These are phyloP conservation scores for Toxotes chatareus DNA, from an alignment of 2,113 vertebrate species.

Conservation along the genomic window DNA sequence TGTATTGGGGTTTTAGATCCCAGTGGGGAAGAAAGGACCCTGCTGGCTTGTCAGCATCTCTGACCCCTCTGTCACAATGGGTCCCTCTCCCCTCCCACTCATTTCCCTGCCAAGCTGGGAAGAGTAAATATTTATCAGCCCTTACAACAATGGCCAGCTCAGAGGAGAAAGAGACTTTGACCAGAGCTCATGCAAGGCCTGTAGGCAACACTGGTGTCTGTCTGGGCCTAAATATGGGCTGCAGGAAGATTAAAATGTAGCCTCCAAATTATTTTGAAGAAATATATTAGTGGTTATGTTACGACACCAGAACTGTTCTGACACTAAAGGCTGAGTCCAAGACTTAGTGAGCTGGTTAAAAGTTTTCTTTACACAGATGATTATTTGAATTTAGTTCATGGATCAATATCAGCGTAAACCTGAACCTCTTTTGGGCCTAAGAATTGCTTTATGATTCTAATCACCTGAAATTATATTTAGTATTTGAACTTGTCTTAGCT, in stretches of 20 bases:
- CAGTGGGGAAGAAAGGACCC: conserved; percentile 70
- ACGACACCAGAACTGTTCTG: not conserved
- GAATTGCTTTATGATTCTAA: not conserved
- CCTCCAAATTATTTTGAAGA: conserved; percentile 5
- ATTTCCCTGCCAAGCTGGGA: conserved; percentile 89
- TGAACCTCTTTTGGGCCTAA: too few relatives aligned
- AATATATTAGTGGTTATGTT: not conserved
- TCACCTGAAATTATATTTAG: not conserved
- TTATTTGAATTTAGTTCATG: not conserved
- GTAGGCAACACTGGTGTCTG: conserved; percentile 32
- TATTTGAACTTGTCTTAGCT: not conserved
- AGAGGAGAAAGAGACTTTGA: conserved; percentile 83
- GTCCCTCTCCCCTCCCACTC: conserved; percentile 79
- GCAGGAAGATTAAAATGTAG: conserved; percentile 29
- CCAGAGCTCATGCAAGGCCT: conserved; percentile 68
- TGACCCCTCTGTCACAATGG: conserved; percentile 85
- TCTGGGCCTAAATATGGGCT: conserved; percentile 21
- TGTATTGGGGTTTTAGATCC: conserved; percentile 68
- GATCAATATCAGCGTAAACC: not conserved
- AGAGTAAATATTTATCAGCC: conserved; percentile 92
- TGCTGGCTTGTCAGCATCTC: conserved; percentile 71
- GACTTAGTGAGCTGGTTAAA: not conserved
- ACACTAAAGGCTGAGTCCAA: not conserved
- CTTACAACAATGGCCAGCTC: conserved; percentile 84
- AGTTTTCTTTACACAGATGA: not conserved